Conservation (phyloP, 2,113 vertebrate genomes). For the Pangasianodon gigas region DNA sequence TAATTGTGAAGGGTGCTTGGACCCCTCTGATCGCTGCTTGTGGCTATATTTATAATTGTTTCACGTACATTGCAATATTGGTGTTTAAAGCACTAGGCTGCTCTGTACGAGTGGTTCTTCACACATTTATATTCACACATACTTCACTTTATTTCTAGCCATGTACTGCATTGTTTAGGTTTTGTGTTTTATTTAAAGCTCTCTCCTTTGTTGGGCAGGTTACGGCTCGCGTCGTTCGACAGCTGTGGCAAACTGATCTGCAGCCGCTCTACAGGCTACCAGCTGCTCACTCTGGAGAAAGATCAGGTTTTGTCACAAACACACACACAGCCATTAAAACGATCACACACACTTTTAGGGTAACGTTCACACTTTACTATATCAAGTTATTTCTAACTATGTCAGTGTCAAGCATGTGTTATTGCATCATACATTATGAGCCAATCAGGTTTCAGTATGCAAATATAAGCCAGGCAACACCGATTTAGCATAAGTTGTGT, state of each 20-base stretch:
- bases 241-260: slow-evolving; percentile 86
- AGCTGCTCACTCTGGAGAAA: slow-evolving; percentile 92
- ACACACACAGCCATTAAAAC: neutral
- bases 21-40: neutral
- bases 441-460: neutral
- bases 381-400: neutral
- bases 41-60: neutral
- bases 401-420: neutral
- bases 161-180: neutral
- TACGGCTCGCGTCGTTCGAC: slow-evolving; percentile 92
- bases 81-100: neutral
- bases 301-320: slow-evolving; percentile 83
- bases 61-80: neutral
- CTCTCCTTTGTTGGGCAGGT: slow-evolving; percentile 66
- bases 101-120: neutral
- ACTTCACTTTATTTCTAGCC: neutral
- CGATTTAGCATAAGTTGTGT: neutral
- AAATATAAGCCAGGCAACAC: neutral
- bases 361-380: neutral
- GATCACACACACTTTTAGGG: neutral
- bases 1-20: neutral
- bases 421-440: neutral
- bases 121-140: too few relatives aligned
- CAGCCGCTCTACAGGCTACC: slow-evolving; percentile 90
- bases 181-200: neutral